phyloP scores from a whole-genome alignment of 1,140 invertebrate genomes.

The Aphaenogaster rudis region DNA sequence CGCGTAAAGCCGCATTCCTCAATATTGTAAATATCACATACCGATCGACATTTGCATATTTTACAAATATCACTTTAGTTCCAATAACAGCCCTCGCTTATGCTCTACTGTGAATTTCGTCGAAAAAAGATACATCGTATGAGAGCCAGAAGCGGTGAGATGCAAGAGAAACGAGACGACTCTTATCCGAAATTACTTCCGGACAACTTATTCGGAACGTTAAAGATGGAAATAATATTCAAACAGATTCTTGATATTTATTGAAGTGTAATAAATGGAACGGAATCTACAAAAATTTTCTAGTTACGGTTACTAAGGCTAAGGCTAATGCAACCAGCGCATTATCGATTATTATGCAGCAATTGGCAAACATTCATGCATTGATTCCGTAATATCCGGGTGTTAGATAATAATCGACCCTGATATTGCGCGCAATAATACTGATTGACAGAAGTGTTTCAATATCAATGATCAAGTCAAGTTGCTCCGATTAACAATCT shows the following conservation, averaged over 20 bases:
- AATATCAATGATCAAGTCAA: neutral
- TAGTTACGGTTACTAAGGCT: neutral
- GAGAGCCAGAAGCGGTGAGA: neutral
- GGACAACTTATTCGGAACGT: neutral
- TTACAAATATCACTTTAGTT: constrained; percentile 20
- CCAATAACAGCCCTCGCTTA: neutral
- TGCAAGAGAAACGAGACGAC: neutral
- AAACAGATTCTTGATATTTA: neutral
- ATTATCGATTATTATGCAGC: constrained; percentile 17
- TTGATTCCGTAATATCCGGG: constrained; percentile 26
- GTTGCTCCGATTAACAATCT: neutral
- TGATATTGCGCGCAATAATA: neutral
- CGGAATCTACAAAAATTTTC: neutral
- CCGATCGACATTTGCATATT: neutral
- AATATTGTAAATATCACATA: constrained; percentile 38
- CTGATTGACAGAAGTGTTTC: neutral
- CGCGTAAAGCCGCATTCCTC: constrained; percentile 29
- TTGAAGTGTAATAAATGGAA: constrained; percentile 4
- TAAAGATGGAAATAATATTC: neutral
- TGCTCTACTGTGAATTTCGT: neutral
- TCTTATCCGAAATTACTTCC: constrained; percentile 15
- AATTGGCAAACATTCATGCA: neutral
- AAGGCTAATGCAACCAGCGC: neutral
- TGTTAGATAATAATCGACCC: neutral
- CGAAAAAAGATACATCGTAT: neutral